Base-by-base conservation (phyloP, 2,888 invertebrate species). In the Troilus luridus region DNA sequence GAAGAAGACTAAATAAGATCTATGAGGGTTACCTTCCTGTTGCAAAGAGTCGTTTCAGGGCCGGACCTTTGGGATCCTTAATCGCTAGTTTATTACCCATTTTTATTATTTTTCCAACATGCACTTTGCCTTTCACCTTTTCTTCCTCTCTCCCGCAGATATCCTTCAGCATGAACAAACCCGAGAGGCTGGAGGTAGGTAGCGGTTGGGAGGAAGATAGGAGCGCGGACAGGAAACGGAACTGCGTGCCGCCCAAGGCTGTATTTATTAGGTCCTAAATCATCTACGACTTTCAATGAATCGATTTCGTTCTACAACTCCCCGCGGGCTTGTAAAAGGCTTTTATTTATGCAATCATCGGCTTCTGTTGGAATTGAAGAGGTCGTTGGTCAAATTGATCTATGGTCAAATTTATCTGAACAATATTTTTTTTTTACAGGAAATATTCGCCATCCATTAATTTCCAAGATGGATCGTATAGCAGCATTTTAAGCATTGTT, bases 271-370 rank as follows among this genome's bases (percentile, higher is more conserved):
- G 72, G 17, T 19, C 41, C 3, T 77, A 77, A 77, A 77, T 77
- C 72, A 77, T 41, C 3, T 41, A 77, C 17, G 7, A 27, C 72
- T 77, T 77, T 77, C 27, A 27, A 77, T 77, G 27, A 27, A 77
- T 77, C 72, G 72, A 77, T 77, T 17, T 41, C 17, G 1, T 41
- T 5, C 24, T 7, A 41, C 17, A 77, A 41, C 41, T 77, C 27
- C 27, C 27, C 41, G 72, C 72, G 14, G 72, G 41, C 41, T 41
- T 1, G 72, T 77, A 27, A 77, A 77, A 77, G 41, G 72, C 27
- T 17, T 77, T 41, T 77, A 77, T 77, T 77, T 77, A 77, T 41
- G 72, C 41, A 77, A 77, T 77, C 72, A 41, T 77, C 27, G 19
- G 27, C 21, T 41, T 7, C 6, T 41, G 72, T 77, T 77, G 27